Base-by-base conservation (phyloP, 2,113 vertebrate genomes). In the Gallinago media region DNA sequence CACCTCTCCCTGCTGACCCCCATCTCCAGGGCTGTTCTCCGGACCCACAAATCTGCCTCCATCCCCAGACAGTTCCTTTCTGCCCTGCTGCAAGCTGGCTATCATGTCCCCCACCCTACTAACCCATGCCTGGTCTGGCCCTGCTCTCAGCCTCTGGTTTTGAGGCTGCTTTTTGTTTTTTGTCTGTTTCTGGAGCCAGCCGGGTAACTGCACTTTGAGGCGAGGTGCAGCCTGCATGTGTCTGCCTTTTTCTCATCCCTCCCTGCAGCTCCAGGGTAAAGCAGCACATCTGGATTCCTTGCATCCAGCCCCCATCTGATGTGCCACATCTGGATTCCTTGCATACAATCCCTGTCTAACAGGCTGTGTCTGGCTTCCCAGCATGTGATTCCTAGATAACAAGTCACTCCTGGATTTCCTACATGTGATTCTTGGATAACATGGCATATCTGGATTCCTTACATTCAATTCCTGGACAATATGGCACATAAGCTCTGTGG, bases 401-500 rank as follows among this genome's bases (percentile, higher is more conserved):
- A 84, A 96, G 91, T 94, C 94, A 96, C 89, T 95, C 74, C 95
- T 96, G 95, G 95, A 96, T 94, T 97, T 96, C 89, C 95, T 96
- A 94, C 94, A 96, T 97, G 95, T 96, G 91, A 91, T 96, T 97
- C 91, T 96, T 97, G 96, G 96, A 97, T 94, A 94, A 94, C 54
- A 95, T 92, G 94, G 91, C 93, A 96, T 79, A 89, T 89, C 91
- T 97, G 91, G 87, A 97, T 96, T 97, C 96, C 93, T 96, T 95
- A 95, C 95, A 97, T 97, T 94, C 93, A 96, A 96, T 94, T 96
- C 85, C 75, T 93, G 89, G 85, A 95, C 89, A 94, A 92, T 88
- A 94, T 96, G 96, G 92, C 94, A 93, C 71, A 92, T 54, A 29
- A 0, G 8, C 50, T 86, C 49, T 71, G 72, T 71, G 61, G 92